Percentiles rank a stretch among this genome's conserved stretches.
Evolutionary conservation across 2,797 vertebrate species (phyloP).

Genomic region (Cyprinella venusta): DNA sequence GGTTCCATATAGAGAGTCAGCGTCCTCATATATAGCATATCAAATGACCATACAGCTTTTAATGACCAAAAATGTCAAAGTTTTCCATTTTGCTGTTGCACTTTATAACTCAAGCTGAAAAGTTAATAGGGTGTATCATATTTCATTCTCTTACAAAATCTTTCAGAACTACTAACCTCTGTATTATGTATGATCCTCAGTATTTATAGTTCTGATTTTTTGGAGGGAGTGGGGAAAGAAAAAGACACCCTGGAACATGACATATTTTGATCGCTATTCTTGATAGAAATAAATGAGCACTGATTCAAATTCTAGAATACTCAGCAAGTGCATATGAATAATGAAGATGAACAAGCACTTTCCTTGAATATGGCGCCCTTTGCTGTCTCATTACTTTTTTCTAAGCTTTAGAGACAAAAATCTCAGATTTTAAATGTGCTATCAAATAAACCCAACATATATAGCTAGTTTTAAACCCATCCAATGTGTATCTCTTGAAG

Average conservation of each 20-base stretch:
- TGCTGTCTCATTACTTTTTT: not conserved
- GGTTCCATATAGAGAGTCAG: not conserved
- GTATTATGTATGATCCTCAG: slow-evolving; percentile 30
- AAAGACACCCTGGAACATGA: not conserved
- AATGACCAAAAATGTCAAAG: not conserved
- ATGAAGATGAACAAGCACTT: not conserved
- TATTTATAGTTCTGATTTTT: not conserved
- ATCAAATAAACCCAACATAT: not conserved
- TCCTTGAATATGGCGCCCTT: not conserved
- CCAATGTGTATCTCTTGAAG: not conserved
- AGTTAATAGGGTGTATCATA: slow-evolving; percentile 1
- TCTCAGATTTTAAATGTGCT: not conserved
- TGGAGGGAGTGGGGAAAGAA: not conserved
- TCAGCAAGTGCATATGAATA: not conserved
- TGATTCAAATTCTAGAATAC: slow-evolving; percentile 16
- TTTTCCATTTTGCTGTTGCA: slow-evolving; percentile 13
- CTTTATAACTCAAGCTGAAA: not conserved
- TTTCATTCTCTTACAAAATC: slow-evolving; percentile 12
- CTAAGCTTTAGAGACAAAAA: not conserved
- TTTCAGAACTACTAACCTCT: not conserved
- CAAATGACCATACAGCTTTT: slow-evolving; percentile 9
- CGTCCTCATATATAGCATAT: not conserved
- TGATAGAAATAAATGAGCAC: slow-evolving; percentile 9
- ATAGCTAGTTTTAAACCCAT: not conserved
- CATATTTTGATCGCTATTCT: slow-evolving; percentile 2